Percentiles rank a stretch among this genome's conserved stretches.
phyloP scores from a whole-genome alignment of 2,113 vertebrate species.

The Turdus rufiventris region DNA sequence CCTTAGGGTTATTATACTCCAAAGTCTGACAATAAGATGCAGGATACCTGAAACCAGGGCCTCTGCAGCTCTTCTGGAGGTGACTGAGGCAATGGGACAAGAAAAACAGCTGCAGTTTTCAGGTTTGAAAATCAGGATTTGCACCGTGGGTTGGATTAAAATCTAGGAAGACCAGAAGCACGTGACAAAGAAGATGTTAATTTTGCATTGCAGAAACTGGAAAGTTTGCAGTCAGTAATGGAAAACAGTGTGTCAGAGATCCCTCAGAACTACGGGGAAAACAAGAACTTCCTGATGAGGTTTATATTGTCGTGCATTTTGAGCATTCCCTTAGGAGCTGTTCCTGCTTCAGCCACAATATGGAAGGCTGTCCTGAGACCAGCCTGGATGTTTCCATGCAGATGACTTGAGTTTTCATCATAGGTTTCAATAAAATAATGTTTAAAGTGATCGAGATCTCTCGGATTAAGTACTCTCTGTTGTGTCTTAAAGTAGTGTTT shows the following conservation, averaged over 20 bases:
- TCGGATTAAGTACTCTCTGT: neutral
- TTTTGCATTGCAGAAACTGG: neutral
- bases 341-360: neutral
- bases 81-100: neutral
- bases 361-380: neutral
- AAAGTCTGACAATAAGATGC: neutral
- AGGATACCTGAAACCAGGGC: neutral
- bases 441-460: neutral
- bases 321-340: neutral
- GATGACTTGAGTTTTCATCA: neutral
- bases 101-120: neutral
- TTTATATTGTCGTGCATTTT: neutral
- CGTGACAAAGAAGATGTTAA: accelerated
- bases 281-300: neutral
- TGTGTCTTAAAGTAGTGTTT: neutral
- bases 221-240: neutral
- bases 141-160: neutral
- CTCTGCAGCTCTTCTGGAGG: neutral
- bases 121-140: neutral
- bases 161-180: neutral
- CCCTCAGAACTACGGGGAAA: neutral
- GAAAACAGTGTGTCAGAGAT: neutral
- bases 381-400: neutral
- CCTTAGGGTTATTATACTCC: neutral
- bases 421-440: neutral